Conservation (phyloP, 2,888 invertebrate genomes). For the Bruchidius siliquastri region DNA sequence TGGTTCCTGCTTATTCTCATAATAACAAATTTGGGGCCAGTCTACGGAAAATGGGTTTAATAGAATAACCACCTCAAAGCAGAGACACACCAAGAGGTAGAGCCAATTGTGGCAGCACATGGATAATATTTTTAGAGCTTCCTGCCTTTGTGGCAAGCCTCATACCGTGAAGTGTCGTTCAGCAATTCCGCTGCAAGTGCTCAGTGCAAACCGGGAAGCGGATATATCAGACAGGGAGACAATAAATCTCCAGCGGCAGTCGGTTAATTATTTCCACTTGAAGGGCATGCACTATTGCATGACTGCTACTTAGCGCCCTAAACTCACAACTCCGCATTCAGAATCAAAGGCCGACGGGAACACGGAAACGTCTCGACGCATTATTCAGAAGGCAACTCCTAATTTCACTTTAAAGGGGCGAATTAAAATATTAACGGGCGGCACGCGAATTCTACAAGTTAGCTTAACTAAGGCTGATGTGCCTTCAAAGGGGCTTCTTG, state of each 20-base stretch:
- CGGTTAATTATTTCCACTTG: conserved; percentile 2
- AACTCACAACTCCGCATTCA: conserved; percentile 1
- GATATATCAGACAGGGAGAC: conserved; percentile 1
- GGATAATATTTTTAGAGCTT: neutral
- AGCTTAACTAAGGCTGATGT: neutral
- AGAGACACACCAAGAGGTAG: too few relatives aligned
- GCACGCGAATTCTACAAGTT: neutral
- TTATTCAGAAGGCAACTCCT: neutral
- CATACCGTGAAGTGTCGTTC: neutral
- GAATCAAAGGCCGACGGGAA: neutral
- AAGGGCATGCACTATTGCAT: conserved; percentile 2
- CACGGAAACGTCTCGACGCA: neutral
- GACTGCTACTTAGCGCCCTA: conserved; percentile 2
- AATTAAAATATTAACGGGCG: neutral
- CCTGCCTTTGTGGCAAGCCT: neutral
- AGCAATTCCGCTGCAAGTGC: too few relatives aligned
- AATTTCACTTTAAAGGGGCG: neutral
- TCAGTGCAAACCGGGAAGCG: neutral
- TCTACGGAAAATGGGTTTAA: too few relatives aligned
- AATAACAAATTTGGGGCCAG: too few relatives aligned
- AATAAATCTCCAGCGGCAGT: neutral
- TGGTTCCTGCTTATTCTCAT: too few relatives aligned
- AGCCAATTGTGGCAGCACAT: neutral
- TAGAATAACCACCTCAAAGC: too few relatives aligned
- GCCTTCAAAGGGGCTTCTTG: neutral